A percentile compares a stretch with the other conserved stretches of the same genome.
phyloP scores from a whole-genome alignment of 2,113 vertebrate genomes.

The Menura novaehollandiae region DNA sequence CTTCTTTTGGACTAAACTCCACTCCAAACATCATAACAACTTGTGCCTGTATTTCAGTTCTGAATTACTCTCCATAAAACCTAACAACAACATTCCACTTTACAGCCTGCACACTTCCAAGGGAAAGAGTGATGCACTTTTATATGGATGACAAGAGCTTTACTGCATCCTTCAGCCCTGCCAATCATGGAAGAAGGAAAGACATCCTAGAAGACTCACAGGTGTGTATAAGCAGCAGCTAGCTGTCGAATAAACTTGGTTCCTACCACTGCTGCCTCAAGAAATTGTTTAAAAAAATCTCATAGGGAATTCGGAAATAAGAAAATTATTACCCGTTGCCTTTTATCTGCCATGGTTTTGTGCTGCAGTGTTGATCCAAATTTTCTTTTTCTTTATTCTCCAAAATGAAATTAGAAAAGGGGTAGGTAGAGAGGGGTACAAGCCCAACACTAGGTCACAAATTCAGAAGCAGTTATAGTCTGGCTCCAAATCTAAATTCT shows the following conservation, averaged over 20 bases:
- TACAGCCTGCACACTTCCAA: not conserved
- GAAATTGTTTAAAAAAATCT: conserved; percentile 19
- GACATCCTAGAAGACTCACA: not conserved
- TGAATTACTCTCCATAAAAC: not conserved
- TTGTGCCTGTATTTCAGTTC: not conserved
- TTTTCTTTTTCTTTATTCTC: conserved; percentile 36
- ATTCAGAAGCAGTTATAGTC: not conserved
- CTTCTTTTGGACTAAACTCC: not conserved
- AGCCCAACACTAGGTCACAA: not conserved
- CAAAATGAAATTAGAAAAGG: conserved; percentile 6
- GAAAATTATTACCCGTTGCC: not conserved
- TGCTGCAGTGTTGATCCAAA: not conserved
- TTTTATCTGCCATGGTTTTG: conserved; percentile 29
- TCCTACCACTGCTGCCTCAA: conserved; percentile 3
- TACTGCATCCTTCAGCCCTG: not conserved
- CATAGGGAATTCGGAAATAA: not conserved
- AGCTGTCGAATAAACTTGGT: conserved; percentile 26
- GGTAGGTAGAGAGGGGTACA: not conserved
- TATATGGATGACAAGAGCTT: not conserved
- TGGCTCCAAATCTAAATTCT: not conserved
- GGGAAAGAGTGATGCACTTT: not conserved
- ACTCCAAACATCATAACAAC: not conserved
- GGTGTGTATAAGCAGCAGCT: not conserved
- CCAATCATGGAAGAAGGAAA: not conserved
- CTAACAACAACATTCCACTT: not conserved